Evolutionary conservation across 2,888 invertebrate species (phyloP), one percentile per base, ranked within the genome.

Genomic region (Tanytarsus gracilentus): DNA sequence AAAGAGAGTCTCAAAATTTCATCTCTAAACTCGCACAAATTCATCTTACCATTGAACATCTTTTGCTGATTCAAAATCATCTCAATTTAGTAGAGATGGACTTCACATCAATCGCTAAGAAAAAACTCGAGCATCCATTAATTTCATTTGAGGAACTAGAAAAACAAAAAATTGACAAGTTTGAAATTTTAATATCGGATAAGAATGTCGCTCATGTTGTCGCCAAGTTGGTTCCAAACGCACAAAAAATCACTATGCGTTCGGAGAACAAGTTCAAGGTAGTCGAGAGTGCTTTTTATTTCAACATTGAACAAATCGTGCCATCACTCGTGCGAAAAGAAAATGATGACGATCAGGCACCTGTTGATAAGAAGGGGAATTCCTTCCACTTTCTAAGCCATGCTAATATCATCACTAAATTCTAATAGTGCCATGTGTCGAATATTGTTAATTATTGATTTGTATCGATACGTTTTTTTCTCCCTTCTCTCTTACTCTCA

Each of bases 1-100:
- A 67, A 53, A 58, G 62, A 1, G 69, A 70, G 29, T 68, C 68
- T 25, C 66, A 68, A 39, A 62, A 62, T 11, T 66, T 66, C 9
- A 56, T 74, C n/a, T 68, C 71, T 0, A 70, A 70, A 60, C 58
- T 74, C 2, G 65, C 70, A 16, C 72, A 72, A 66, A 68, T 72
- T 8, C 73, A 74, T 62, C 68, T 71, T 51, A 67, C 69, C 0
- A 52, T 74, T 58, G 74, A 74, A 62, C 74, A 74, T 64, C 62
- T 74, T 8, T 36, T 74, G 14, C 66, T 71, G 68, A 69, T 73
- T 39, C 72, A 73, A 59, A 67, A 68, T 1, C 66, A 73, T 64
- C 65, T 74, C 23, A 72, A 71, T 66, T 63, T 74, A n/a, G n/a
- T n/a, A 30, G 68, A 68, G 30, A 70, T 67, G 62, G 68, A 73